These are phyloP conservation scores for Timandra comae DNA, from an alignment of 2,888 invertebrate species.

Conservation along the genomic window DNA sequence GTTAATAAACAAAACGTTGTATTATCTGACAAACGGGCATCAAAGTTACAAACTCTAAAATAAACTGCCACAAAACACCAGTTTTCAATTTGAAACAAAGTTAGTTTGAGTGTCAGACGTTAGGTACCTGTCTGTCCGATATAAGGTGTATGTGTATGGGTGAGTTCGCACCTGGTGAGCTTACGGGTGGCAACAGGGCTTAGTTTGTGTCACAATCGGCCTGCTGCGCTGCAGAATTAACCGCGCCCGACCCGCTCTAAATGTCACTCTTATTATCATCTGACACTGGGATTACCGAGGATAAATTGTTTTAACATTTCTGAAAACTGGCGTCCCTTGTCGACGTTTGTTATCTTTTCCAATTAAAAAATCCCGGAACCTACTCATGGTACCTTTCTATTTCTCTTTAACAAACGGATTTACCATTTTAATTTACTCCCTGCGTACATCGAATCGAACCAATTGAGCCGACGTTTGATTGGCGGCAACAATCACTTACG, in stretches of 20 bases:
- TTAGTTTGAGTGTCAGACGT: constrained; percentile 29
- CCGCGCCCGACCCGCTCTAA: constrained; percentile 60
- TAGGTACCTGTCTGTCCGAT: constrained; percentile 30
- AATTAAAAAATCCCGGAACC: constrained; percentile 33
- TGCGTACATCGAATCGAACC: constrained; percentile 37
- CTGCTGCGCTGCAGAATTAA: constrained; percentile 68
- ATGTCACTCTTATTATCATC: constrained; percentile 75
- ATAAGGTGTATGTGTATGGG: constrained; percentile 40
- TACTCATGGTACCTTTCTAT: constrained; percentile 36
- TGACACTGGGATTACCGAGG: constrained; percentile 72
- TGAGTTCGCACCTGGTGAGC: constrained; percentile 62
- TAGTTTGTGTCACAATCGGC: constrained; percentile 69
- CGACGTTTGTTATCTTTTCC: constrained; percentile 59
- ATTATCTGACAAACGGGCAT: constrained; percentile 2
- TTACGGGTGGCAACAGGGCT: constrained; percentile 65
- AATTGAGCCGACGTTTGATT: constrained; percentile 63
- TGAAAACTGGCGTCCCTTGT: constrained; percentile 55
- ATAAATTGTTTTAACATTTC: constrained; percentile 74
- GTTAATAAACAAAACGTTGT: neutral
- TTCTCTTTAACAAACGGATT: constrained; percentile 38
- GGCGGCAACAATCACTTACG: constrained; percentile 70
- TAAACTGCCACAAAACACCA: constrained; percentile 19
- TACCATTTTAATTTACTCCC: constrained; percentile 43
- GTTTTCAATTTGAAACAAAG: constrained; percentile 23
- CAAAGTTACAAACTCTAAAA: constrained; percentile 17